Evolutionary conservation across 2,797 vertebrate species (phyloP), one percentile per base, ranked within the genome.

Genomic region (Gobio occitaniae): DNA sequence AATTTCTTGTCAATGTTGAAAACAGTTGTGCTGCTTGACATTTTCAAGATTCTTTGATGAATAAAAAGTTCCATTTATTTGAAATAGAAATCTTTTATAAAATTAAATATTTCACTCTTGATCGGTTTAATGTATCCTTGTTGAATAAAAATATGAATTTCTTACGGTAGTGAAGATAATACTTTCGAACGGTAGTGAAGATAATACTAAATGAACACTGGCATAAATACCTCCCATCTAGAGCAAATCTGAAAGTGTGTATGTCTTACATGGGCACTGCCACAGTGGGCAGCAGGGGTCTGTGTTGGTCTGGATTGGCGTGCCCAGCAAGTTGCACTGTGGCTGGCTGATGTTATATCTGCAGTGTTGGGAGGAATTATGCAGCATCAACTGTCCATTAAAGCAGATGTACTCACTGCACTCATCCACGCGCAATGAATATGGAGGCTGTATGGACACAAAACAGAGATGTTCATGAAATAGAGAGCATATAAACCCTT

Each of bases 221-320:
- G 19, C 29, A 74, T 52, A 36, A 75, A 54, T 11, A 54, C 16
- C 41, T 71, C 21, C 29, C 16, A 75, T 6, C 16, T 25, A 48
- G 6, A 71, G n/a, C n/a, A 48, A 29, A 48, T 16, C n/a, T 36
- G 29, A 75, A 21, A 19, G 54, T 56, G 25, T 66, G 52, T 54
- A 41, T 71, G 36, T 68, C 97, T 93, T 94, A 99, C 98, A 99
- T 19, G 98, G 98, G 87, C 98, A 99, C 93, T 98, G 96, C 98
- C 98, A 99, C 87, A 96, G 96, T 12, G 98, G 98, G 86, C 98
- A 99, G 92, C 98, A 99, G 86, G 95, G 95, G 87, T 99, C 98
- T 10, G 90, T 94, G 91, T 97, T 99, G 89, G 96, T 94, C 93
- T 98, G 97, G 88, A 99, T 93, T 41, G 98, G 96, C 93, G 97